Base-by-base conservation (phyloP, 2,113 vertebrate genomes). In the Brienomyrus brachyistius region DNA sequence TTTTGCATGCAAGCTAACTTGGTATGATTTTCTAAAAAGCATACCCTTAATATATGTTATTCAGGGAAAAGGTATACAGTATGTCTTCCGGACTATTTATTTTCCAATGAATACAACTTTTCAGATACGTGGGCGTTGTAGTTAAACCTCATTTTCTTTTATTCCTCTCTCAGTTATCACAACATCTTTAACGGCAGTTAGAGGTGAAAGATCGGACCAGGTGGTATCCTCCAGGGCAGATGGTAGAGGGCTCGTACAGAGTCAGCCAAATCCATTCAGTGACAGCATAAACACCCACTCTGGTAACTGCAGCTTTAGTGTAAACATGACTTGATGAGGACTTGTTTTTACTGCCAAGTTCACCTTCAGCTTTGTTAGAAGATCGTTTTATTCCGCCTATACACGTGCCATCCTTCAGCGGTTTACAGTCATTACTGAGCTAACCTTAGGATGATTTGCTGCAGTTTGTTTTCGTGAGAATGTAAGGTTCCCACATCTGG, bases 401-500 rank as follows among this genome's bases (percentile, higher is more conserved):
- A 86, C 90, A 91, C 84, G 89, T 90, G 91, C 90, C 31, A 8
- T 80, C 31, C 66, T 56, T 31, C 10, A 56, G 47, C 27, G 21
- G 62, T 90, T 90, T 91, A 91, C 74, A 1, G 88, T n/a, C 48
- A 10, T 15, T 31, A 35, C 90, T 90, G 66, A 47, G 89, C 87
- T 70, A 2, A 90, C 56, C 48, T 13, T 15, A 90, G 43, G 89
- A 86, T 87, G 89, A 70, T 82, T 48, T 27, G 13, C 82, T 50
- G n/a, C n/a, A 9, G 47, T 31, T 87, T 9, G 91, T 40, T 54
- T 92, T 90, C 91, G 86, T 88, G 86, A 27, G 11, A 90, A 86
- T 35, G 89, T 93, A 92, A 94, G 89, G 92, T 92, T 93, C 31
- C 89, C 27, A 93, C 96, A 96, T 96, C 94, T 96, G 95, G 95